A percentile compares a stretch with the other conserved stretches of the same genome.
phyloP scores from a whole-genome alignment of 2,113 vertebrate species.

The Osmerus eperlanus region DNA sequence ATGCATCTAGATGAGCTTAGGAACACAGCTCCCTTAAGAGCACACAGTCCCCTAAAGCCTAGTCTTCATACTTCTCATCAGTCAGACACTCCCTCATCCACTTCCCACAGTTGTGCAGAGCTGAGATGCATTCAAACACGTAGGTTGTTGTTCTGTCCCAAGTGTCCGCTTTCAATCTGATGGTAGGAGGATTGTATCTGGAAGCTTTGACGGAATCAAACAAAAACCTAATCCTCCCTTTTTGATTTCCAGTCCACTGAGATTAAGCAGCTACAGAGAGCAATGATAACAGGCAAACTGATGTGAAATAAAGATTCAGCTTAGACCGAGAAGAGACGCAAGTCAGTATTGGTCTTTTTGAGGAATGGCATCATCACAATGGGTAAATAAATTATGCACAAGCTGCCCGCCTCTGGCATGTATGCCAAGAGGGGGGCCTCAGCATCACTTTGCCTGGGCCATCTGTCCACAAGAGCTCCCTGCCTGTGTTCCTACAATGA shows the following conservation, averaged over 20 bases:
- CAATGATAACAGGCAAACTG: neutral
- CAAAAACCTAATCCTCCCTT: slow-evolving; percentile 3
- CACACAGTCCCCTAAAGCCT: neutral
- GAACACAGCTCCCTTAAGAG: too few species aligned
- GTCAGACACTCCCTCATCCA: neutral
- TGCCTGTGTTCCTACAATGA: slow-evolving; percentile 24
- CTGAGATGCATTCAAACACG: neutral
- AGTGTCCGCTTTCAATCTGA: neutral
- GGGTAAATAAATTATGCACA: slow-evolving; percentile 40
- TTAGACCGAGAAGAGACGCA: neutral
- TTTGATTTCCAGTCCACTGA: neutral
- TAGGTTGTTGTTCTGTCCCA: neutral
- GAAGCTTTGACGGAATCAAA: neutral
- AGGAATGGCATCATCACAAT: slow-evolving; percentile 23
- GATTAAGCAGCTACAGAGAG: neutral
- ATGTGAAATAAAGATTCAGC: neutral
- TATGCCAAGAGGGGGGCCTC: slow-evolving; percentile 15
- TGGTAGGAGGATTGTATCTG: neutral
- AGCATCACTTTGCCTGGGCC: slow-evolving; percentile 42
- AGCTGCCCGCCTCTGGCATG: slow-evolving; percentile 14
- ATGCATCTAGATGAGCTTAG: too few species aligned
- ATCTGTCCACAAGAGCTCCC: slow-evolving; percentile 43
- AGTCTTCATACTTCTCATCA: neutral
- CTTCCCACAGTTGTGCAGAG: too few species aligned
- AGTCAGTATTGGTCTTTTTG: slow-evolving; percentile 5